Percentiles rank a stretch among this genome's conserved stretches.
Evolutionary conservation across 2,113 vertebrate species (phyloP).

Genomic region (Oxyruncus cristatus): DNA sequence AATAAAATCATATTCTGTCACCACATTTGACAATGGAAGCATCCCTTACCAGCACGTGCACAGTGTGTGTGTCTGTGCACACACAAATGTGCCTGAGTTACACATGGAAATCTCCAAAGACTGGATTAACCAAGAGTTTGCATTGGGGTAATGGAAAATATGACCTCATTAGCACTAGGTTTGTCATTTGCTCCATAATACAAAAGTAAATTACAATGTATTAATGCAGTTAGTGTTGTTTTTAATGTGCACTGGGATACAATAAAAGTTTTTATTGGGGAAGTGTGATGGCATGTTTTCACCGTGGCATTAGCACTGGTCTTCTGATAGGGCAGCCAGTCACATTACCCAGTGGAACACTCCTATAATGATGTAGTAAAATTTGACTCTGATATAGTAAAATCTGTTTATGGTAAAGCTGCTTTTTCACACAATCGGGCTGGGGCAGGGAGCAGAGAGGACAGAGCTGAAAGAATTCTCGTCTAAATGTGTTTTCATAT

Average conservation of each 20-base stretch:
- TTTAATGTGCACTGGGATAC: conserved; percentile 76
- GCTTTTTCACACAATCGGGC: conserved; percentile 69
- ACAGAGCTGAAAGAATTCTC: not conserved
- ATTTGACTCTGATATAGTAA: conserved; percentile 86
- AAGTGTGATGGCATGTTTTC: conserved; percentile 74
- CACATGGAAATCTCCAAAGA: conserved; percentile 37
- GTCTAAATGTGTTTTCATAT: not conserved
- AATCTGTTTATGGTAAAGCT: conserved; percentile 80
- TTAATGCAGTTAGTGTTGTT: conserved; percentile 78
- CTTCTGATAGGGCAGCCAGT: conserved; percentile 68
- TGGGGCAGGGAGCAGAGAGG: not conserved
- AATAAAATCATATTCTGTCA: not conserved
- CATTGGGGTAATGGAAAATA: conserved; percentile 76
- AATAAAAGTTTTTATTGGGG: conserved; percentile 82
- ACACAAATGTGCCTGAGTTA: not conserved
- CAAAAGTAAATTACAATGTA: conserved; percentile 80
- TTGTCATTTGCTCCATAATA: conserved; percentile 76
- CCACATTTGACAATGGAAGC: not conserved
- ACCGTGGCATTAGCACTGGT: conserved; percentile 55
- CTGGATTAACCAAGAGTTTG: conserved; percentile 64
- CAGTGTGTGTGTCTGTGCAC: not conserved
- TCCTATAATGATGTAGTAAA: conserved; percentile 82
- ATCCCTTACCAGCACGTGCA: not conserved
- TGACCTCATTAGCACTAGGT: conserved; percentile 78
- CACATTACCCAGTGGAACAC: conserved; percentile 68